Evolutionary conservation across 2,113 vertebrate species (phyloP).

Genomic region (Peromyscus californicus): DNA sequence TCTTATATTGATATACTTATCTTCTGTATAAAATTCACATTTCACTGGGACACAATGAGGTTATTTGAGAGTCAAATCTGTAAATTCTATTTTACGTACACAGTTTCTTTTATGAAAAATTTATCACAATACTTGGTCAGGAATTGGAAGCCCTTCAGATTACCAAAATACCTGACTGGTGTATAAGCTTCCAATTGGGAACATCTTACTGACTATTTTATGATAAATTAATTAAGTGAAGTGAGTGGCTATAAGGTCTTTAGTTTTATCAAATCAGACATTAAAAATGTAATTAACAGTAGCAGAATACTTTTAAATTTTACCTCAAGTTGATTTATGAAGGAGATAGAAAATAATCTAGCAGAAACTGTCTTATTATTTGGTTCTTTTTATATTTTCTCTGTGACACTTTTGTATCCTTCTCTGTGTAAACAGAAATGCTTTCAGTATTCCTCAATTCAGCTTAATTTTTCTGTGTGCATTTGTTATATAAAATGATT

Average conservation of each 20-base stretch:
- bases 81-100: neutral
- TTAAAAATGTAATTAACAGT: neutral
- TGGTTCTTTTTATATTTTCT: neutral
- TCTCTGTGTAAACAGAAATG: no score
- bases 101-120: neutral
- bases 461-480: neutral
- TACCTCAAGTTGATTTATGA: neutral
- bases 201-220: neutral
- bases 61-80: neutral
- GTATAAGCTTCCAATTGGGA: neutral
- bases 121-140: neutral
- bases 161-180: neutral
- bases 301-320: no score
- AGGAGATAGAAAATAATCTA: neutral
- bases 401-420: neutral
- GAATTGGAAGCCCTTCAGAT: neutral
- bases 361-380: neutral
- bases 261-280: neutral
- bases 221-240: neutral
- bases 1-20: neutral
- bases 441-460: neutral
- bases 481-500: neutral
- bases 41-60: neutral
- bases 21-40: neutral
- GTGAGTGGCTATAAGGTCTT: neutral